Base-by-base conservation (phyloP, 2,797 vertebrate species). In the Aldrovandia affinis region DNA sequence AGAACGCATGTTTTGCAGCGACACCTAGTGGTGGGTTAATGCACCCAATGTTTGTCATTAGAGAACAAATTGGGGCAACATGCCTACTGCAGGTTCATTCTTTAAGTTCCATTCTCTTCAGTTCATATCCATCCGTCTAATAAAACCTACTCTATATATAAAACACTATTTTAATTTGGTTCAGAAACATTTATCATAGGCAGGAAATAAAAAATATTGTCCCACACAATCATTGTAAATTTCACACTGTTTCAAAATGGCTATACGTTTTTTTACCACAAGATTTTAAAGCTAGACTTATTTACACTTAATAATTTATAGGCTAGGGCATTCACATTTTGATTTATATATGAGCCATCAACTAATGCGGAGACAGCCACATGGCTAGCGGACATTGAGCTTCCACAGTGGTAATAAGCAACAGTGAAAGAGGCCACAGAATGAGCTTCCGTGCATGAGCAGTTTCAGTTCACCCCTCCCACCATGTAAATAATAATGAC, bases 401-500 rank as follows among this genome's bases (percentile, higher is more conserved):
- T 20, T 57, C 55, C 55, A 57, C 55, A 15, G 55, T 57, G 3
- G 39, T 44, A 10, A 18, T n/a, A 14, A 47, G 39, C 39, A n/a
- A 77, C 50, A 55, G 33, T 28, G 70, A 70, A 47, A 52, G 18
- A 54, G 39, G 61, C 22, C 63, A 14, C 59, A 80, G 44, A 39
- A 68, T 57, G 63, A 22, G 42, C 42, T 22, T 2, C 61, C 28
- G 78, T 33, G 28, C 47, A 73, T 14, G 20, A n/a, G n/a, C 61
- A 75, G 83, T 52, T 57, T 52, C 63, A 57, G 61, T 84, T 44
- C 63, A 59, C 73, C 52, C 84, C 84, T 85, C 88, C 85, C 73
- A 79, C 83, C 87, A 84, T 65, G 80, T 73, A 80, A 54, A 68
- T 61, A 83, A 88, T 85, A 85, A 83, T 86, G 86, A 87, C 89